Evolutionary conservation across 2,888 invertebrate genomes (phyloP), one percentile per base, ranked within the genome.

Genomic region (Troides aeacus): DNA sequence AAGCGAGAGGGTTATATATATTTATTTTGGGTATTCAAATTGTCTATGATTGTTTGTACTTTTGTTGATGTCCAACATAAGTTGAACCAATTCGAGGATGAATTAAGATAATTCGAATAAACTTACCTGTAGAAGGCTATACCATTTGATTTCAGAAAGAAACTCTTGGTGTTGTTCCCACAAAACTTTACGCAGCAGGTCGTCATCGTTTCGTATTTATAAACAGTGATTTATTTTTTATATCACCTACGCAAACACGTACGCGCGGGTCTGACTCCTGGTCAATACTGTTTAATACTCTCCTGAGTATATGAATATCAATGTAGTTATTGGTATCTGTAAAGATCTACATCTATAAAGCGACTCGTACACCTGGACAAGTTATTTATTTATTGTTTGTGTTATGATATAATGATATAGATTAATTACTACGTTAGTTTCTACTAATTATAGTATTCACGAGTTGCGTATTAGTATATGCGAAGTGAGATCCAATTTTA

Each of bases 261-360:
- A 58, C 64, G 57, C 56, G 57, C 58, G 39, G 39, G 57, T 64
- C 64, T 42, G 57, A 42, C 12, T 57, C 57, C 64, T 57, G 64
- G 24, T 6, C 23, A 42, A 17, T 23, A 64, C 64, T 64, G 64
- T 64, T 64, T 64, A 21, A 39, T 57, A 57, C 57, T 39, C 64
- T 64, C 57, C 2, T 21, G 57, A 56, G 57, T 64, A 39, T 10
- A 64, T 64, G 53, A n/a, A 53, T 53, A 53, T 53, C 53, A 53
- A 53, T 53, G n/a, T 53, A n/a, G n/a, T 53, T 53, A 46, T 46
- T 46, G 4, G 53, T 53, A 53, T n/a, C 53, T 53, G 58, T 10
- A 18, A 53, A 53, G n/a, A 53, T 53, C 50, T 50, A 50, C 50
- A 50, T 50, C 53, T 53, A 6, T 53, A 7, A 53, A 53, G 53